Percentiles rank a stretch among this genome's conserved stretches.
phyloP scores from a whole-genome alignment of 2,113 vertebrate genomes.

The Brachyistius frenatus region DNA sequence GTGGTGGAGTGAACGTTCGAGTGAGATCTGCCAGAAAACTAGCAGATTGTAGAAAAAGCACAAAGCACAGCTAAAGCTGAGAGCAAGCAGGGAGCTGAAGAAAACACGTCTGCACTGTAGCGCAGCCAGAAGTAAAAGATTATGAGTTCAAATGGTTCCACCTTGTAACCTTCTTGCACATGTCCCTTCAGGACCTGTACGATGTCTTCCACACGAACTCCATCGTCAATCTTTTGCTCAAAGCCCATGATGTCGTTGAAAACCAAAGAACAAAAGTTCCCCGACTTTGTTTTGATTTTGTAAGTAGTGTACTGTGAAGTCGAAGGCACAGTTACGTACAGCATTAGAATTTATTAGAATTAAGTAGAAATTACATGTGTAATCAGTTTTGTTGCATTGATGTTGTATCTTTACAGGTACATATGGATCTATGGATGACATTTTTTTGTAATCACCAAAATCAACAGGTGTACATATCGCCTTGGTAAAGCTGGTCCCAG shows the following conservation, averaged over 20 bases:
- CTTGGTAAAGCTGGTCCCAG: background rate
- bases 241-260: background rate
- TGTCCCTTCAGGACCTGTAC: background rate
- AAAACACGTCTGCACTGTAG: no score
- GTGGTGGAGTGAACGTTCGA: no score
- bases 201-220: background rate
- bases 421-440: no score
- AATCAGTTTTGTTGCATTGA: no score
- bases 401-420: background rate
- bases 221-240: background rate
- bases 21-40: no score
- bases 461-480: conserved; percentile 15
- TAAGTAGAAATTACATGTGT: no score
- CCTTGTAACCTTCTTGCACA: background rate
- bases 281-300: background rate
- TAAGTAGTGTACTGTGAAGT: conserved; percentile 9
- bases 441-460: no score
- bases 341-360: no score
- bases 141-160: background rate
- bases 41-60: no score
- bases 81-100: no score
- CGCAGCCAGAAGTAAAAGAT: no score
- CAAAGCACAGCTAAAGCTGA: no score
- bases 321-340: background rate
- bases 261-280: background rate